Conservation (phyloP, 1,140 invertebrate genomes). For the Sesamia nonagrioides region DNA sequence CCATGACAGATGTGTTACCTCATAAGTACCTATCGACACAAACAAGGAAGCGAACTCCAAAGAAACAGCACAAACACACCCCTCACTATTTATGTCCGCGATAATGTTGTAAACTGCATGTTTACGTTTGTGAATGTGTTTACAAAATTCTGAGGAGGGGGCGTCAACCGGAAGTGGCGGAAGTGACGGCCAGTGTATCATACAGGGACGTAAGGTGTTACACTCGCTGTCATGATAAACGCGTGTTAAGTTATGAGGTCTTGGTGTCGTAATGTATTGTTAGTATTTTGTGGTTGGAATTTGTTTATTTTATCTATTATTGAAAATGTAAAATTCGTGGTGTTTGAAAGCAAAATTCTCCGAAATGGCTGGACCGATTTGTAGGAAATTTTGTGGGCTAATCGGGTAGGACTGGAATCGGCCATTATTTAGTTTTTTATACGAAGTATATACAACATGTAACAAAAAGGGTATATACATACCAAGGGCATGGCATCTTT, state of each 20-base stretch:
- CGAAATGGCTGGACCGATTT: no score
- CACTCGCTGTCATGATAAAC: conserved; percentile 20
- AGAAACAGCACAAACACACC: background rate
- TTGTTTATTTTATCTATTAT: background rate
- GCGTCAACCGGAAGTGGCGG: conserved; percentile 53
- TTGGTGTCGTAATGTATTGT: conserved; percentile 3
- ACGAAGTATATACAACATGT: no score
- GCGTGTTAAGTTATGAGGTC: conserved; percentile 37
- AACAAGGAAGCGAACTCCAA: background rate
- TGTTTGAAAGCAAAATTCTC: no score
- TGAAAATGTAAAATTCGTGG: background rate
- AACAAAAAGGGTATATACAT: no score
- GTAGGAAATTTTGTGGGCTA: no score
- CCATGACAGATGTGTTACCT: background rate
- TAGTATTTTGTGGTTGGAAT: background rate
- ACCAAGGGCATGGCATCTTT: no score
- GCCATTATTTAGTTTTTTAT: no score
- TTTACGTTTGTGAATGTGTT: conserved; percentile 48
- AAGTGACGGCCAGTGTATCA: conserved; percentile 44
- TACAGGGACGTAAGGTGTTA: conserved; percentile 50
- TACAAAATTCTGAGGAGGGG: conserved; percentile 48
- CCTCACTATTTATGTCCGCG: conserved; percentile 36
- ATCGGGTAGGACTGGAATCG: no score
- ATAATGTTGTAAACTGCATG: conserved; percentile 50
- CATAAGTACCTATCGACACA: conserved; percentile 6